Base-by-base conservation (phyloP, 2,888 invertebrate species). In the Habrosyne pyritoides region DNA sequence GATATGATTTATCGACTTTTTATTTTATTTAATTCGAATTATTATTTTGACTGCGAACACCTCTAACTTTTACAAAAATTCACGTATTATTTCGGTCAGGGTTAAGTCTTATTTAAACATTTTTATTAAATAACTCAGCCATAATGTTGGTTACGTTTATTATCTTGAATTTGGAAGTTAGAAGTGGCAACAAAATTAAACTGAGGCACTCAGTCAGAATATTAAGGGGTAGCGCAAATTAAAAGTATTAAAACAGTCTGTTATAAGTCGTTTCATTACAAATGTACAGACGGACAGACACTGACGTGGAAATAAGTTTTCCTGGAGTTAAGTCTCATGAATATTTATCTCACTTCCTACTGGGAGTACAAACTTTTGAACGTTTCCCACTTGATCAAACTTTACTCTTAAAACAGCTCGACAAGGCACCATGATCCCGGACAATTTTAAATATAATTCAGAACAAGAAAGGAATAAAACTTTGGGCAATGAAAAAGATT, bases 381-480 rank as follows among this genome's bases (percentile, higher is more conserved):
- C 83, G 84, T 86, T 86, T 89, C 86, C 82, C 86, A 89, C 88
- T 90, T 88, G 88, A 90, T 91, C 89, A 88, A 89, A 91, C 87
- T 90, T 91, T 81, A 83, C 78, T 86, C 77, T 86, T 84, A 83
- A 80, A 75, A 73, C 71, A 73, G 77, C 73, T 72, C 56, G 55
- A 75, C 73, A 73, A 74, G 69, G 64, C 66, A 61, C 61, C 69
- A 66, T 77, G 74, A 80, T 81, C 77, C 64, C 62, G 55, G 63
- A 69, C 73, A 73, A 66, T 71, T 68, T 74, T 65, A 61, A 72
- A 79, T 64, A 69, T 69, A 63, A 63, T 68, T 77, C 71, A 70
- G 69, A 72, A 69, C 75, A 63, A 69, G 36, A 36, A 42, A 71
- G n/a, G 59, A 56, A 55, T 63, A 63, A 54, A 67, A 61, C 55